phyloP scores from a whole-genome alignment of 2,888 invertebrate genomes.

The Sturmia bella region DNA sequence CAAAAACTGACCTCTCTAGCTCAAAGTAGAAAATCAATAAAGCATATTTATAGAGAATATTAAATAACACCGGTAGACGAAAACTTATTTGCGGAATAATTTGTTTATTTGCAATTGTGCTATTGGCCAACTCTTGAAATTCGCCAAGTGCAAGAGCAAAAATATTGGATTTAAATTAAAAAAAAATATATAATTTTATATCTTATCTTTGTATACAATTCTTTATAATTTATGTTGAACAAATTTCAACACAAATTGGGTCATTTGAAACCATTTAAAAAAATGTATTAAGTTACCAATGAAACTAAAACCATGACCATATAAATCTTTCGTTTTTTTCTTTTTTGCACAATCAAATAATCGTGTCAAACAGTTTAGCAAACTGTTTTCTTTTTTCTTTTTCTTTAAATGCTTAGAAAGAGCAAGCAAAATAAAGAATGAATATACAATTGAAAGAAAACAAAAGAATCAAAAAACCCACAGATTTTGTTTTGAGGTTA shows the following conservation, averaged over 20 bases:
- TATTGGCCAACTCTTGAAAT: too few relatives aligned
- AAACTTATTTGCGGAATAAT: too few relatives aligned
- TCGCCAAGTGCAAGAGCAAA: too few relatives aligned
- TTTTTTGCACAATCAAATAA: neutral
- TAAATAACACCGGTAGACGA: too few relatives aligned
- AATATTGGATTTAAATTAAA: neutral
- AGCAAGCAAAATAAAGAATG: neutral
- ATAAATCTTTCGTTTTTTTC: slow-evolving; percentile 52
- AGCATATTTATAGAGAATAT: too few relatives aligned
- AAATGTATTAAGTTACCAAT: neutral
- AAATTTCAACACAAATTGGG: slow-evolving; percentile 8
- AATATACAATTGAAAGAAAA: slow-evolving; percentile 1
- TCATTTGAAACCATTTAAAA: slow-evolving; percentile 8
- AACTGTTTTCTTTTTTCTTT: too few relatives aligned
- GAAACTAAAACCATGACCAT: slow-evolving; percentile 38
- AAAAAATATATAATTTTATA: too few relatives aligned
- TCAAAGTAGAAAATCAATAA: too few relatives aligned
- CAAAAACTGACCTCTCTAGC: too few relatives aligned
- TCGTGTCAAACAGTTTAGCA: slow-evolving; percentile 24
- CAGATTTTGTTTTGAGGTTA: slow-evolving; percentile 42
- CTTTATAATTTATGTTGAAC: slow-evolving; percentile 9
- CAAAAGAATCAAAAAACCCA: slow-evolving; percentile 2
- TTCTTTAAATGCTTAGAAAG: slow-evolving; percentile 9
- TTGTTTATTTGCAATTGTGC: too few relatives aligned
- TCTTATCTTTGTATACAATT: neutral